Percentiles rank a stretch among this genome's conserved stretches.
These are phyloP conservation scores for Salticus scenicus DNA, from an alignment of 2,888 invertebrate species.

Conservation along the genomic window DNA sequence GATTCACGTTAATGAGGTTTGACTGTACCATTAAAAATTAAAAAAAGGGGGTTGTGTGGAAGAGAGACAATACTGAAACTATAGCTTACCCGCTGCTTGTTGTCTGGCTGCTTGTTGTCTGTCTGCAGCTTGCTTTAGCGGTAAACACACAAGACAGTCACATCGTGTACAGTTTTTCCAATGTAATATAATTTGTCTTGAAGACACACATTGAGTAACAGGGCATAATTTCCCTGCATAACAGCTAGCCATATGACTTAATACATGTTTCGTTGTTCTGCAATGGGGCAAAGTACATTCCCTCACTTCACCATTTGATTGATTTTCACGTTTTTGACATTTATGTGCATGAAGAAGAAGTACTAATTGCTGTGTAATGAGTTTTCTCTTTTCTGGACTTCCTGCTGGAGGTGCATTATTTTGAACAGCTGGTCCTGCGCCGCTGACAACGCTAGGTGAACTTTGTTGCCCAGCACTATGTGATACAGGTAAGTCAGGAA, in stretches of 20 bases:
- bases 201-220: slow-evolving; percentile 98
- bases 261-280: slow-evolving; percentile 98
- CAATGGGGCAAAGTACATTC: slow-evolving; percentile 96
- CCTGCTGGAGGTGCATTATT: slow-evolving; percentile 78
- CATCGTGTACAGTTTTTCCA: slow-evolving; percentile 98
- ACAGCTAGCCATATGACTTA: slow-evolving; percentile 98
- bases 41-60: no score
- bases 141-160: slow-evolving; percentile 98
- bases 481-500: slow-evolving; percentile 65
- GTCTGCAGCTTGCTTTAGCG: slow-evolving; percentile 88
- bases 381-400: slow-evolving; percentile 97
- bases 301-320: slow-evolving; percentile 73
- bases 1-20: no score
- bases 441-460: slow-evolving; percentile 57
- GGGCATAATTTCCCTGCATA: slow-evolving; percentile 92
- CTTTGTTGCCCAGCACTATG: slow-evolving; percentile 71
- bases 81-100: no score
- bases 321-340: slow-evolving; percentile 95
- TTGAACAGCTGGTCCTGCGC: slow-evolving; percentile 33
- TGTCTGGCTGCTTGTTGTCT: slow-evolving; percentile 71
- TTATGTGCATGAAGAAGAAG: slow-evolving; percentile 98
- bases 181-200: slow-evolving; percentile 98
- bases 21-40: no score
- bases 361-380: slow-evolving; percentile 98
- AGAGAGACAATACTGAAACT: no score